Base-by-base conservation (phyloP, 2,797 vertebrate genomes). In the Adrianichthys oophorus region DNA sequence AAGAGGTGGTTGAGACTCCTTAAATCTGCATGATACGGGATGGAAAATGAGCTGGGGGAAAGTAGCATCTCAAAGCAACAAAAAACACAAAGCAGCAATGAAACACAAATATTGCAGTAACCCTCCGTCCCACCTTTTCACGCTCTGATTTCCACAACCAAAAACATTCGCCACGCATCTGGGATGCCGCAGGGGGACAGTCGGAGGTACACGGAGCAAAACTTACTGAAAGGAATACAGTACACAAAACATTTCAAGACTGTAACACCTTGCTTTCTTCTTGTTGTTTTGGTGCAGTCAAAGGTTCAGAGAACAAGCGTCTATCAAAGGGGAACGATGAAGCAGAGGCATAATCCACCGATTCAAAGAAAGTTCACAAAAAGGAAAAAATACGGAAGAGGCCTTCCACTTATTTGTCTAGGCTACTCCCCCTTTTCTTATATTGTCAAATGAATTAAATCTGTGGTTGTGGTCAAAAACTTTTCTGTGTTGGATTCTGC, bases 121-220 rank as follows among this genome's bases (percentile, higher is more conserved):
- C 70, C 76, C 65, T 48, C 48, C 2, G 16, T 75, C 59, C 79
- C 74, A 79, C 74, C 76, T 78, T 62, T 65, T 58, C 78, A 60
- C 74, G 59, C 60, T 26, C 51, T 16, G 2, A 79, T 85, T 85
- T 83, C 72, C 87, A 88, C 78, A 82, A 85, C 77, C 89, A 84
- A 49, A 82, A 82, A 74, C 72, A 84, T 46, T n/a, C 40, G 13
- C 15, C 0, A 17, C 1, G 54, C 60, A 8, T 78, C 62, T 26
- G 63, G 77, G 59, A 43, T 42, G 43, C 70, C 65, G 21, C 50
- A 12, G 53, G 75, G 79, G 84, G 79, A 78, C 52, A 54, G 48
- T 52, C 59, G 41, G 45, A 59, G 53, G 68, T 29, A 52, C 62
- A 46, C 41, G 53, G 57, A 72, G 65, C 59, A 21, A 76, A 43